Base-by-base conservation (phyloP, 2,113 vertebrate species). In the Eudyptes chrysolophus region DNA sequence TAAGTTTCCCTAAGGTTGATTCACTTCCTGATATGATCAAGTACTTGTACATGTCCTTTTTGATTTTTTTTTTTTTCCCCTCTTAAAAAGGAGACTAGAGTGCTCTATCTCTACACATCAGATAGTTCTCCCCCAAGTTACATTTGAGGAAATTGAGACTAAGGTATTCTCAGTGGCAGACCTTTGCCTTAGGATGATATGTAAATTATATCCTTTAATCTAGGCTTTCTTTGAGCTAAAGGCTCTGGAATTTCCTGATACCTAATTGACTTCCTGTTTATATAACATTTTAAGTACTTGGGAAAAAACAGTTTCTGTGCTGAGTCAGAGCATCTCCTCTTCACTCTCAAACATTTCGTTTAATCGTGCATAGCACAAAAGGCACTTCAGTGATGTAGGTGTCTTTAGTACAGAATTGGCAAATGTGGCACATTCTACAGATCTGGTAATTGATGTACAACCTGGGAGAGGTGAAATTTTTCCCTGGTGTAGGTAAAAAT, bases 181-280 rank as follows among this genome's bases (percentile, higher is more conserved):
- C 84, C 84, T 95, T 93, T 95, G 91, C 94, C 78, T 94, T 94
- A 80, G 94, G 91, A 87, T 84, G 82, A 60, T 62, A 90, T 97
- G 89, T 94, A 93, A 95, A 94, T 80, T 65, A 49, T 42, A 55
- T 76, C 84, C 75, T 94, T 96, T 96, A 95, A 94, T 96, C 95
- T 85, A 34, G 84, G 77, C 77, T 95, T 82, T 94, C 89, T 95
- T 97, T 95, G 95, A 97, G 94, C 95, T 92, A 70, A 82, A 94
- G 71, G 87, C 87, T 94, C 84, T 97, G 97, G 96, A 96, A 97
- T 97, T 97, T 97, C 96, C 95, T 97, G 96, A 84, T 96, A 96
- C 95, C 94, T 97, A 97, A 97, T 95, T 95, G 94, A 93, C 97
- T 97, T 96, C 95, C 97, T 97, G 96, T 97, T 97, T 97, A 89